Base-by-base conservation (phyloP, 1,140 invertebrate genomes). In the Habropoda laboriosa region DNA sequence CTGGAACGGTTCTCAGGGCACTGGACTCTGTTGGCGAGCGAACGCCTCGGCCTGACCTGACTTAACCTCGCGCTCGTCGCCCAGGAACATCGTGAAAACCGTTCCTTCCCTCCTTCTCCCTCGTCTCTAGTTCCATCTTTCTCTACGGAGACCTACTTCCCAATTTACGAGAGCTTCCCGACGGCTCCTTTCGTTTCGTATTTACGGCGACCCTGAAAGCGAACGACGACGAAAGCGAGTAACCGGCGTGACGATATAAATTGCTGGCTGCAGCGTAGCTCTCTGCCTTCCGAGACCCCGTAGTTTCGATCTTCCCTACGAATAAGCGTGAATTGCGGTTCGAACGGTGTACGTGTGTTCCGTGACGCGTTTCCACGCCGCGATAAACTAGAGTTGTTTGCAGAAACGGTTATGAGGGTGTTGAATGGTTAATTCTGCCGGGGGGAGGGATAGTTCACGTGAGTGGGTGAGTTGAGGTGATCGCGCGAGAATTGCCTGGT, bases 1-100 rank as follows among this genome's bases (percentile, higher is more conserved):
- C 76, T 72, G 75, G 85, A 86, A 86, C 83, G 83, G 76, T 86
- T 86, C 85, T 86, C 84, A 86, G 84, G 70, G 79, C 79, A 86
- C 49, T 82, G 83, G 83, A 85, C 84, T 79, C 84, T 73, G 66
- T 60, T 73, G 51, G 78, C 67, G 47, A 61, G 53, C 72, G 79
- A 71, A 27, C 80, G 79, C 38, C 75, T 81, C 72, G 80, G 79
- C 83, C 83, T 85, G 83, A 85, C 83, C 83, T 84, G 63, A 63
- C 72, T 79, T 82, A 85, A 84, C 78, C 66, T 74, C 73, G 82
- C 78, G 83, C 74, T 83, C 77, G 82, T 71, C 81, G 67, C 45
- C 71, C 73, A 57, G 57, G 61, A 83, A 61, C 57, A 61, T 72
- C 76, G 55, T 35, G 76, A 72, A 79, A 42, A 55, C 68, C 66